A percentile compares a stretch with the other conserved stretches of the same genome.
These are phyloP conservation scores for Anoura caudifer DNA, from an alignment of 2,113 vertebrate species.

Conservation along the genomic window DNA sequence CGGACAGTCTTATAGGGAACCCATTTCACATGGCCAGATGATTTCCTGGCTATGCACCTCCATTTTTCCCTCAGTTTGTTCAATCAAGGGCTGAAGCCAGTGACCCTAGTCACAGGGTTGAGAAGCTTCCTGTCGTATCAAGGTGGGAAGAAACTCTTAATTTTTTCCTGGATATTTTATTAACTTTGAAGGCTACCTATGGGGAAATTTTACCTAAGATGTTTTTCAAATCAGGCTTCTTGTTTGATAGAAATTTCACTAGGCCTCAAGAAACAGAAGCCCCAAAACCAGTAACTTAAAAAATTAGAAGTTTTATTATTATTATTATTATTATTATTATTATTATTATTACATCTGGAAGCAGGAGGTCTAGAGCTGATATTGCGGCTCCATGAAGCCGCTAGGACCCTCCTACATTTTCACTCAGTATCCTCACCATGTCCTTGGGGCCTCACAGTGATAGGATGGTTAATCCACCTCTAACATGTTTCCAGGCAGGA, in stretches of 20 bases:
- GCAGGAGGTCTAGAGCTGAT: background rate
- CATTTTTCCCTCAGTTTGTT: background rate
- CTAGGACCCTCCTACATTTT: background rate
- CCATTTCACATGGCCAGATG: background rate
- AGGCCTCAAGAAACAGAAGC: background rate
- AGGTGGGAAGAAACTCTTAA: background rate
- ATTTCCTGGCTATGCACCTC: background rate
- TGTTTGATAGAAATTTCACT: background rate
- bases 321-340: background rate
- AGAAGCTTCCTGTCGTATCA: background rate
- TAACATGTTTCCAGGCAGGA: background rate
- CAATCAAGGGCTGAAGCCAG: background rate
- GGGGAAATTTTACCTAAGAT: background rate
- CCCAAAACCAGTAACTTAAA: background rate
- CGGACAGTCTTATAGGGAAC: background rate
- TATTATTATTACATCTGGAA: background rate
- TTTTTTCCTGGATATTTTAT: background rate
- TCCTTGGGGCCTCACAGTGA: background rate
- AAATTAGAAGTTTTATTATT: background rate
- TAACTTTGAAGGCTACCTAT: background rate
- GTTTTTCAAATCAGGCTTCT: background rate
- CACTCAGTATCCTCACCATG: background rate
- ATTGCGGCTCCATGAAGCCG: background rate
- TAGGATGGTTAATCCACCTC: rapidly evolving
- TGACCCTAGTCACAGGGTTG: background rate